A percentile compares a stretch with the other conserved stretches of the same genome.
These are phyloP conservation scores for Cardinalis cardinalis DNA, from an alignment of 2,113 vertebrate genomes.

Conservation along the genomic window DNA sequence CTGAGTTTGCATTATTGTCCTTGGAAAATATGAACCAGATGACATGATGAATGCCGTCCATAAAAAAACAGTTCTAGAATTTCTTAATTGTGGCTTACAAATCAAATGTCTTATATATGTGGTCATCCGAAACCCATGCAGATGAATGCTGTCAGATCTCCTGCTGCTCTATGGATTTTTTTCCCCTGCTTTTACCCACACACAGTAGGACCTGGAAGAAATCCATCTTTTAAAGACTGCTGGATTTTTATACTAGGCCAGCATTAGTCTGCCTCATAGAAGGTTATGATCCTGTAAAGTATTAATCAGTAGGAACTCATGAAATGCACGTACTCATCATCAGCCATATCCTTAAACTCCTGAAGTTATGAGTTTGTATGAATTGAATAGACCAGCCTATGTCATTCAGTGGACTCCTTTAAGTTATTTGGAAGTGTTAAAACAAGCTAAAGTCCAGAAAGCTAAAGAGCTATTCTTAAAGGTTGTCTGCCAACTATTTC, in stretches of 20 bases:
- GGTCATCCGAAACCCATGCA: background rate
- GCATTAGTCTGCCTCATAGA: background rate
- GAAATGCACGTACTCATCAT: fast-evolving
- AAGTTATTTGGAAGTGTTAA: background rate
- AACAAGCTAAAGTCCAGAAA: background rate
- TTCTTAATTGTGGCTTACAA: slow-evolving; percentile 53
- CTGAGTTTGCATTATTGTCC: slow-evolving; percentile 13
- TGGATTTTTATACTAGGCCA: background rate
- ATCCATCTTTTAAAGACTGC: background rate
- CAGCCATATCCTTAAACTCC: background rate
- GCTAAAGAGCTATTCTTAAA: background rate
- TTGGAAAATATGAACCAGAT: slow-evolving; percentile 55
- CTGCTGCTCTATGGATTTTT: background rate
- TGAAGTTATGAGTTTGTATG: background rate
- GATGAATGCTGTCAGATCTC: slow-evolving; percentile 7
- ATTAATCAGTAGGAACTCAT: background rate
- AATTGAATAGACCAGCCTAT: background rate
- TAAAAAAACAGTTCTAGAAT: slow-evolving; percentile 46
- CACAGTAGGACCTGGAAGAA: slow-evolving; percentile 6
- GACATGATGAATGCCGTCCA: background rate
- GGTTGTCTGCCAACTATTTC: background rate
- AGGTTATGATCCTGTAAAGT: background rate
- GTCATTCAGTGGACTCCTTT: background rate
- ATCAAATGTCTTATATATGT: slow-evolving; percentile 34
- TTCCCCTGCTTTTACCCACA: background rate